These are phyloP conservation scores for Oscheius sp. DNA, from an alignment of 2,888 invertebrate species.

Conservation along the genomic window DNA sequence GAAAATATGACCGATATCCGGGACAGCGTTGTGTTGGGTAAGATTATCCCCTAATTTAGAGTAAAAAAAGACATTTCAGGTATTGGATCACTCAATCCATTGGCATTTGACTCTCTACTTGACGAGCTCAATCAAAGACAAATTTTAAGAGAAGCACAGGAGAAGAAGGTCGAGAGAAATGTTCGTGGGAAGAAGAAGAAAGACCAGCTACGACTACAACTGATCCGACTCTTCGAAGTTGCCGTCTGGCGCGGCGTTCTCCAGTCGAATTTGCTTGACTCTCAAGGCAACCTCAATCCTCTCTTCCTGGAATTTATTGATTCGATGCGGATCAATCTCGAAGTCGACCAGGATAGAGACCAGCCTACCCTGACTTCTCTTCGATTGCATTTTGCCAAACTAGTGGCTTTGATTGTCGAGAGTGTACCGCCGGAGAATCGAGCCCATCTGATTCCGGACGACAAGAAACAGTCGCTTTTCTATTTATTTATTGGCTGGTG, in stretches of 20 bases:
- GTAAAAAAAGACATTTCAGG: conserved; percentile 32
- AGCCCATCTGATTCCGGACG: conserved; percentile 83
- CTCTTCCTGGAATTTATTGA: conserved; percentile 94
- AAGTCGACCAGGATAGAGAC: conserved; percentile 90
- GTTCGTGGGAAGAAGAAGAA: conserved; percentile 88
- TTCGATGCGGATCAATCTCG: conserved; percentile 89
- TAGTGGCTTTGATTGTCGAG: conserved; percentile 90
- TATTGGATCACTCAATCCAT: conserved; percentile 91
- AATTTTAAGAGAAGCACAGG: conserved; percentile 87
- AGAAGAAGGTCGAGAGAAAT: conserved; percentile 83
- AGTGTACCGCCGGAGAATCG: conserved; percentile 22
- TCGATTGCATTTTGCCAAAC: conserved; percentile 91
- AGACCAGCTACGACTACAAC: conserved; percentile 89
- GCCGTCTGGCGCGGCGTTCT: conserved; percentile 66
- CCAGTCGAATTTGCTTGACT: conserved; percentile 83
- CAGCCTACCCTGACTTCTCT: conserved; percentile 86
- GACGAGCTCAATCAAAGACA: conserved; percentile 86
- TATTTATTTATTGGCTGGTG: conserved; percentile 93
- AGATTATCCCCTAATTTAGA: too few relatives aligned
- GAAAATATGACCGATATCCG: conserved; percentile 89
- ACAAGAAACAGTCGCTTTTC: conserved; percentile 88
- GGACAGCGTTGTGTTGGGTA: conserved; percentile 91
- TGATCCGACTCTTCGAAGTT: conserved; percentile 87
- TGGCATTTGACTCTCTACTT: conserved; percentile 94
- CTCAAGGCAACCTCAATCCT: conserved; percentile 85